phyloP scores from a whole-genome alignment of 2,113 vertebrate genomes.

The Lonchura striata region DNA sequence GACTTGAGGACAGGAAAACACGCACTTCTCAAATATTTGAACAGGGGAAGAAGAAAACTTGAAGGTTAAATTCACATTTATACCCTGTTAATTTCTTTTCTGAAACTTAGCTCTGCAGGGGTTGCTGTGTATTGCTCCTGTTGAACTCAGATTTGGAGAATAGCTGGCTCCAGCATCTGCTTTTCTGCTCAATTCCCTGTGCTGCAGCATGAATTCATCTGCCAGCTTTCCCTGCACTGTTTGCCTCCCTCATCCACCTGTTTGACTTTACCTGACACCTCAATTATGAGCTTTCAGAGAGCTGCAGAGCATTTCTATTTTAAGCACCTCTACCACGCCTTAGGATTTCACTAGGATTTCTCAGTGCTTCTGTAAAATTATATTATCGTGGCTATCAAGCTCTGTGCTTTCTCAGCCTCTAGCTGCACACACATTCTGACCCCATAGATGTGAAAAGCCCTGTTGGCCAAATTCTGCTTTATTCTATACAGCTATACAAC shows the following conservation, averaged over 20 bases:
- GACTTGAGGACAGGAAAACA: background rate
- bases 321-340: background rate
- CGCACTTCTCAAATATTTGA: background rate
- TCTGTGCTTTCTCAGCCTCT: background rate
- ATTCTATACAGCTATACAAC: background rate
- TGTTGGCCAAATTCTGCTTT: background rate
- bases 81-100: background rate
- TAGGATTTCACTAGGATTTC: background rate
- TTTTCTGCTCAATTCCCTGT: background rate
- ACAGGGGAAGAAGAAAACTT: background rate
- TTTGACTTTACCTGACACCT: slow-evolving; percentile 16
- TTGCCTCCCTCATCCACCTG: background rate
- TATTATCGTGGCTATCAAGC: background rate
- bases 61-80: background rate
- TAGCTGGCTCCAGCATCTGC: background rate
- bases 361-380: background rate
- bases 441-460: background rate
- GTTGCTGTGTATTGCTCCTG: background rate
- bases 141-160: background rate
- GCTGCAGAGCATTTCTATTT: background rate
- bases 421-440: background rate
- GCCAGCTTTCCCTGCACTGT: background rate
- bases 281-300: background rate
- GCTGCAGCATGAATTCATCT: background rate
- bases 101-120: background rate